Evolutionary conservation across 2,797 vertebrate species (phyloP), one percentile per base, ranked within the genome.

Genomic region (Artibeus jamaicensis): DNA sequence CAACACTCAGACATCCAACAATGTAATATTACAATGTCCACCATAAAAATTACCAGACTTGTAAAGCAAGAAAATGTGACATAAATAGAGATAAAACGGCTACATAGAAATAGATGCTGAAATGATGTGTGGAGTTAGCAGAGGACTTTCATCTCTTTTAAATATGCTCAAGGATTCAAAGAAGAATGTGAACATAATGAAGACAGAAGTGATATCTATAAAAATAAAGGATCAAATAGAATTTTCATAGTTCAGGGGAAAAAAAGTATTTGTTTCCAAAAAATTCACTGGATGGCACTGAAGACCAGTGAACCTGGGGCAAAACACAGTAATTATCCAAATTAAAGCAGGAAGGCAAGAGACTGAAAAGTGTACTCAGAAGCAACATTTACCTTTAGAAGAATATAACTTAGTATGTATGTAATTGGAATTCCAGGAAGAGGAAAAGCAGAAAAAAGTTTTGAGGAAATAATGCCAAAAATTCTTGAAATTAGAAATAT

Each of bases 171-270:
- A 55, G 5, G 46, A 88, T 46, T 71, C 44, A 55, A 62, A 87
- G 59, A 84, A 88, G 86, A 93, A 84, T 44, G 29, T 46, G 78
- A 85, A 81, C 32, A 94, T 78, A 89, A 9, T 34, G 57, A 65
- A 26, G 53, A 79, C 7, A 83, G 32, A 87, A 74, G 92, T 74
- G 24, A 84, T 89, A 68, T 53, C 18, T 94, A 32, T 68, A 73
- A 81, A 92, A 92, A 24, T 78, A 44, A 78, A 91, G 42, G 16
- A 65, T 67, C n/a, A 73, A 88, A 88, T 1, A 81, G 39, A 85
- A 96, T 86, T 57, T 92, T 37, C 32, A 89, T 16, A 86, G 79
- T 12, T 91, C 26, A 85, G 89, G 89, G 26, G 86, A 92, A 29
- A 79, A 48, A 32, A 78, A 86, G 8, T 71, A 37, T 68, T 48